Base-by-base conservation (phyloP, 2,888 invertebrate genomes). In the Noctua fimbriata region DNA sequence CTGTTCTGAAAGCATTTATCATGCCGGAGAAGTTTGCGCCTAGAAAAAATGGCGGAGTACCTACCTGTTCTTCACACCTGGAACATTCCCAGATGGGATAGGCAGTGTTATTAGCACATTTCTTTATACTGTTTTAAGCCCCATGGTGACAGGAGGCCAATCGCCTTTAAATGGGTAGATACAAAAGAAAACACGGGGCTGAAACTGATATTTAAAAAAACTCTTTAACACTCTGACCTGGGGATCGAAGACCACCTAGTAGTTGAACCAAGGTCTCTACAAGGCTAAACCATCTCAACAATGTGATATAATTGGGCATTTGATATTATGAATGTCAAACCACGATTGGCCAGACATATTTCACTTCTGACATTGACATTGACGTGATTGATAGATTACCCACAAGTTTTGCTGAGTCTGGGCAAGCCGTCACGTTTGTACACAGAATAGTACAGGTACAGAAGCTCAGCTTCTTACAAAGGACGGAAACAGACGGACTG, bases 341-440 rank as follows among this genome's bases (percentile, higher is more conserved):
- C 18, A 47, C 44, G n/a, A 67, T 36, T 16, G 36, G 18, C 28
- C 65, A 76, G 65, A 83, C 65, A 83, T 83, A 18, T 58, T 49
- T 82, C 79, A 58, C 63, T 47, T 83, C 24, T 77, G 41, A 76
- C 83, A 76, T 70, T 84, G 73, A 79, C 82, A 84, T 80, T 82
- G 82, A 60, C 28, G 28, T 82, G 73, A 79, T 70, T 73, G 82
- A 82, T 79, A 63, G 41, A 73, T 65, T 69, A 73, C 55, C 44
- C 12, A 32, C 73, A 36, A 52, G 69, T 73, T 77, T 49, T 32
- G 63, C 63, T 69, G 63, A 67, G 47, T 52, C 60, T 71, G 14
- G 21, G 24, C 36, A 47, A 12, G 28, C 55, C 16, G 55, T 28
- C 28, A 79, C 47, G 28, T 65, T 66, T 28, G 2, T 18, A 7